Conservation (phyloP, 2,888 invertebrate species). For the Lepidonotus clava region DNA sequence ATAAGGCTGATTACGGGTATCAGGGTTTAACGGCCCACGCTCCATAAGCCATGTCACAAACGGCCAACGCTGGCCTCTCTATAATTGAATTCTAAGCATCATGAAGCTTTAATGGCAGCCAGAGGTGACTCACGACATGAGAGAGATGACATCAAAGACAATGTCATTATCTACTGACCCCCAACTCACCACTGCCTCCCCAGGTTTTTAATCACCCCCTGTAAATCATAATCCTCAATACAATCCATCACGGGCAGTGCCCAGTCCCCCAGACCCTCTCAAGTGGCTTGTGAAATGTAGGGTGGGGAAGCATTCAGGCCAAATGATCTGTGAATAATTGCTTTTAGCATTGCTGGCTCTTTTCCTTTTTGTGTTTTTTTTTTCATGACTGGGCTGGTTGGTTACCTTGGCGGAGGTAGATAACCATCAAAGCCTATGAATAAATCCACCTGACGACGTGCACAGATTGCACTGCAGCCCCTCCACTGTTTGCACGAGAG, state of each 20-base stretch:
- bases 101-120: conserved; percentile 5
- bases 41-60: too few relatives aligned
- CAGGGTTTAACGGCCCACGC: too few relatives aligned
- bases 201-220: neutral
- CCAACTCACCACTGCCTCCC: neutral
- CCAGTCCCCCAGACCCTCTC: neutral
- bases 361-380: neutral
- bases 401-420: neutral
- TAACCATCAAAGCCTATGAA: neutral
- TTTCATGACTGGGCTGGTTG: neutral
- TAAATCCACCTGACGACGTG: neutral
- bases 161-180: conserved; percentile 18
- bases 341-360: neutral
- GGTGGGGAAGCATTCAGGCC: neutral
- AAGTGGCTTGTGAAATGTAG: neutral
- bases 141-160: conserved; percentile 14
- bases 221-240: conserved; percentile 2
- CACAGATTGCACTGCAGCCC: too few relatives aligned
- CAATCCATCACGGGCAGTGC: conserved; percentile 1
- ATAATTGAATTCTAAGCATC: conserved; percentile 9
- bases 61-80: neutral
- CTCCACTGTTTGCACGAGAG: too few relatives aligned
- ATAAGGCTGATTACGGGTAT: too few relatives aligned
- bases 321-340: conserved; percentile 1
- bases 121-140: conserved; percentile 4